Conservation (phyloP, 1,140 invertebrate genomes). For the Atopsyche davidsoni region DNA sequence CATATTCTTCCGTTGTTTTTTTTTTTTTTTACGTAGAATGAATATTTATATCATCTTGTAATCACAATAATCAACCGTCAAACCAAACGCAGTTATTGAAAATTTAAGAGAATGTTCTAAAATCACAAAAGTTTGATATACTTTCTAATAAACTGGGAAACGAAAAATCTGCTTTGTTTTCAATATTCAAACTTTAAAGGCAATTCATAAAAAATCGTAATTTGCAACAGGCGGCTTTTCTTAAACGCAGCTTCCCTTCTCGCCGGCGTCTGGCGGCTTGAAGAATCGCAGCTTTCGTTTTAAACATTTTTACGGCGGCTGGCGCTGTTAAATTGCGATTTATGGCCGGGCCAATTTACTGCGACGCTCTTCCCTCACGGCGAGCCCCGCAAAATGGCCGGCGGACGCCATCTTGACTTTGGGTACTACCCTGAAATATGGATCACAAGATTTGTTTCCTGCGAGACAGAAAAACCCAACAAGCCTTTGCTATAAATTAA, state of each 20-base stretch:
- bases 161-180: no score
- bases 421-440: conserved; percentile 24
- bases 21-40: no score
- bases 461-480: no score
- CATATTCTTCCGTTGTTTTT: no score
- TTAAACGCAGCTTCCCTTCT: conserved; percentile 15
- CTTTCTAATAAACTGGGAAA: no score
- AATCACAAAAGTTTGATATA: no score
- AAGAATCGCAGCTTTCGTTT: conserved; percentile 12
- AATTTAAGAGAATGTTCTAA: neutral
- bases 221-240: no score
- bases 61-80: no score
- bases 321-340: conserved; percentile 30
- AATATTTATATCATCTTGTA: no score
- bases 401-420: conserved; percentile 16
- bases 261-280: neutral
- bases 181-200: neutral
- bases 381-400: conserved; percentile 14
- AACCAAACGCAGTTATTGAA: neutral
- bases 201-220: neutral
- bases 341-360: conserved; percentile 28
- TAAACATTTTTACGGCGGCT: conserved; percentile 27
- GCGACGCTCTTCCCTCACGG: conserved; percentile 4
- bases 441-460: no score
- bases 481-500: no score